Evolutionary conservation across 2,797 vertebrate genomes (phyloP).

Genomic region (Anniella stebbinsi): DNA sequence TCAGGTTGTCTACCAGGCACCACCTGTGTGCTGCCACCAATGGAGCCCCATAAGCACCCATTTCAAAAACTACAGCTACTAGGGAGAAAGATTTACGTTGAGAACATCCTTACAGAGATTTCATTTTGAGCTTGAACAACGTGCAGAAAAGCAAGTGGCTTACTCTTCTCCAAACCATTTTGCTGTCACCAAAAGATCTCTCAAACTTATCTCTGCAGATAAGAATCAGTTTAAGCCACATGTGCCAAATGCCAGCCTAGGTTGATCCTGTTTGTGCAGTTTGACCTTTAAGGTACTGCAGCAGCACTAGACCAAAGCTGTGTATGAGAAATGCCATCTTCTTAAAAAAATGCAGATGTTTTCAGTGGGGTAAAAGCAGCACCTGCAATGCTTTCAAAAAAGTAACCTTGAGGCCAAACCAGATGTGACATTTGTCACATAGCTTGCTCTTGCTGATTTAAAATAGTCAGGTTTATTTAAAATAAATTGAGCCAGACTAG

Average conservation of each 20-base stretch:
- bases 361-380: conserved; percentile 11
- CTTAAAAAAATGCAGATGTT: conserved; percentile 21
- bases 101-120: conserved; percentile 13
- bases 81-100: conserved; percentile 7
- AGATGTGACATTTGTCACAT: not conserved
- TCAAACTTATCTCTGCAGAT: conserved; percentile 62
- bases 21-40: not conserved
- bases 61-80: not conserved
- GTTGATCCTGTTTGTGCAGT: conserved; percentile 66
- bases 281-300: conserved; percentile 74
- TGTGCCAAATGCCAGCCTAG: conserved; percentile 51
- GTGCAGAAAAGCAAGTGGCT: conserved; percentile 57
- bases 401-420: not conserved
- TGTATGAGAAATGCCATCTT: conserved; percentile 38
- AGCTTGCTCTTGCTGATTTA: not conserved
- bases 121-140: conserved; percentile 9
- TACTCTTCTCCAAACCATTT: conserved; percentile 57
- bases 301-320: not conserved
- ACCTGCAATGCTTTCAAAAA: conserved; percentile 14
- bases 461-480: too few species aligned
- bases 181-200: conserved; percentile 64
- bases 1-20: not conserved
- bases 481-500: not conserved
- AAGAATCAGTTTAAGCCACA: conserved; percentile 74
- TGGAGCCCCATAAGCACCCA: not conserved